Conservation (phyloP, 1,140 invertebrate species). For the Drosophila auraria region DNA sequence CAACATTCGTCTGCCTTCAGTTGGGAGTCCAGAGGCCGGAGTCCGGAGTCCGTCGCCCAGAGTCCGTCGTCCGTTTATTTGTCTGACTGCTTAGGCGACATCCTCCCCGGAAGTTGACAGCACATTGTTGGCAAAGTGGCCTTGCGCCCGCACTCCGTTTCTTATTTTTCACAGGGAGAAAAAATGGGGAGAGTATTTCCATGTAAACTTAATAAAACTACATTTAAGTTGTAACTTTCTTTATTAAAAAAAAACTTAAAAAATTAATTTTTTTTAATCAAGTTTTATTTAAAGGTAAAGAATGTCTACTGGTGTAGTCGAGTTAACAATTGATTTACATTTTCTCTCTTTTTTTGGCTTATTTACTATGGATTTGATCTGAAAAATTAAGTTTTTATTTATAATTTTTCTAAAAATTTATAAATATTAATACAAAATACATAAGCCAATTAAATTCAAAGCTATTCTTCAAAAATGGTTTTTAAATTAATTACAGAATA, state of each 20-base stretch:
- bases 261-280: neutral
- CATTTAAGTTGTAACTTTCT: neutral
- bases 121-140: conserved; percentile 84
- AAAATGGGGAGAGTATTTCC: neutral
- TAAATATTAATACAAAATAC: too few species aligned
- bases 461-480: too few species aligned
- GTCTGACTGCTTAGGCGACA: conserved; percentile 80
- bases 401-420: too few species aligned
- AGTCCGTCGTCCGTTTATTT: conserved; percentile 70
- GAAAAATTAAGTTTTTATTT: too few species aligned
- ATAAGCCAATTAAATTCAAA: too few species aligned
- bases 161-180: conserved; percentile 10
- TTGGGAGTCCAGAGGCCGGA: conserved; percentile 13
- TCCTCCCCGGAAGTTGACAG: conserved; percentile 81
- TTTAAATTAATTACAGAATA: too few species aligned
- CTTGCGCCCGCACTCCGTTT: conserved; percentile 68
- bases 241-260: neutral
- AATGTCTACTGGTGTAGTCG: too few species aligned
- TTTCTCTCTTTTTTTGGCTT: too few species aligned
- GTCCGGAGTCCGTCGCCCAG: conserved; percentile 39
- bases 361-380: too few species aligned
- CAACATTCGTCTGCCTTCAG: conserved; percentile 66
- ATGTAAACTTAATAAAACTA: neutral
- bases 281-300: too few species aligned
- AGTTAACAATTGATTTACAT: too few species aligned